Evolutionary conservation across 2,113 vertebrate genomes (phyloP), one percentile per base, ranked within the genome.

Genomic region (Caracal caracal): DNA sequence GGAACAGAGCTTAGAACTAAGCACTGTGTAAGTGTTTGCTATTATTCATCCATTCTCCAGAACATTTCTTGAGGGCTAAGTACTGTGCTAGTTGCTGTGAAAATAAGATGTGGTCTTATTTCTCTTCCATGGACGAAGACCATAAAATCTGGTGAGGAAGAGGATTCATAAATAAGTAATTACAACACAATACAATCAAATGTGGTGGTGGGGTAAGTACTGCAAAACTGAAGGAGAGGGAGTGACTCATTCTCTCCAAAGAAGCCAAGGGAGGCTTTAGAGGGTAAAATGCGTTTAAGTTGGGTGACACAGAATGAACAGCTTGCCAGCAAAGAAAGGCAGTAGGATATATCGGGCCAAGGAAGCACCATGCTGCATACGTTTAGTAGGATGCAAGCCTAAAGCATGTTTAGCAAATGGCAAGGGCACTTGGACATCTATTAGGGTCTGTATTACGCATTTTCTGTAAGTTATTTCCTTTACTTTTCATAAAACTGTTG

Each of bases 1-100:
- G 75, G 90, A 95, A 86, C 33, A 82, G 51, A 95, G 92, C 89
- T 94, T 93, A 84, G 86, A 95, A 53, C 30, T 91, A 95, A 97
- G 73, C 24, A 53, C 76, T 85, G n/a, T 71, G 13, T 73, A 47
- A 76, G 20, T 76, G 49, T 73, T 93, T 91, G 61, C 40, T 86
- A 56, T 95, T 93, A 94, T 65, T 87, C 61, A 49, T 93, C 22
- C 47, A 91, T 93, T 97, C 92, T 90, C 92, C 80, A 87, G 68
- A 86, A 73, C 80, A 92, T 90, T 89, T 92, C 93, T 53, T 87
- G 87, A 70, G 83, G 68, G 47, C 90, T 86, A 96, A 92, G 49
- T 75, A 73, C 30, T 75, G 12, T 9, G 2, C 6, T 26, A 78
- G 85, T 84, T 71, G n/a, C 47, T 88, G 11, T 92, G 81, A 92